Evolutionary conservation across 1,140 invertebrate species (phyloP), one percentile per base, ranked within the genome.

Genomic region (Aporrectodea caliginosa): DNA sequence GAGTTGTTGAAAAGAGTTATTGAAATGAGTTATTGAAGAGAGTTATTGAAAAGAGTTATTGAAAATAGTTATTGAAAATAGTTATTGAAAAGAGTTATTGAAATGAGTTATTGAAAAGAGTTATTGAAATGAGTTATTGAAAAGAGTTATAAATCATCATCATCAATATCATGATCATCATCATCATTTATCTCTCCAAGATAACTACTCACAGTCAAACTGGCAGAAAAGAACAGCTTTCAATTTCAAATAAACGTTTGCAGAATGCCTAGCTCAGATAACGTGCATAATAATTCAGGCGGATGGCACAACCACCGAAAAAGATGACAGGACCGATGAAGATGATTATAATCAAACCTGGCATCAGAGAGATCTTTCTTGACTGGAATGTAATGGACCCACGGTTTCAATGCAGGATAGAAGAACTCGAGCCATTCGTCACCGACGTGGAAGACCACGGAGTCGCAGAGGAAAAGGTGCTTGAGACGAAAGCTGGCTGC

Each of bases 401-500:
- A 98, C 1, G 96, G 96, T 87, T 95, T 95, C 83, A 99, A 89
- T 35, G 92, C 91, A 31, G 92, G 90, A 86, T 99, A 98, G 87
- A 98, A 99, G 89, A 98, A 99, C 90, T 99, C 97, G 32, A 92
- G 89, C 96, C 96, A 98, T 82, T 97, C 94, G 83, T 95, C 90
- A 0, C 95, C 96, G 27, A 98, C 95, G 89, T 99, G 96, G 84
- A 98, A 96, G 0, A 99, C 95, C n/a, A 98, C 86, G 0, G 95
- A 97, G 82, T 92, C 92, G 87, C 97, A 99, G 0, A 98, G 88
- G 85, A 98, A 97, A 33, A 99, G 91, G 90, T 98, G 96, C 84
- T 98, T 98, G 34, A 97, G 92, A n/a, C 97, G 90, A 87, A 99
- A 99, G 87, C 95, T 98, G 31, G 97, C 97, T 22, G 96, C 96